Evolutionary conservation across 2,113 vertebrate genomes (phyloP), one percentile per base, ranked within the genome.

Genomic region (Pelecanus crispus): DNA sequence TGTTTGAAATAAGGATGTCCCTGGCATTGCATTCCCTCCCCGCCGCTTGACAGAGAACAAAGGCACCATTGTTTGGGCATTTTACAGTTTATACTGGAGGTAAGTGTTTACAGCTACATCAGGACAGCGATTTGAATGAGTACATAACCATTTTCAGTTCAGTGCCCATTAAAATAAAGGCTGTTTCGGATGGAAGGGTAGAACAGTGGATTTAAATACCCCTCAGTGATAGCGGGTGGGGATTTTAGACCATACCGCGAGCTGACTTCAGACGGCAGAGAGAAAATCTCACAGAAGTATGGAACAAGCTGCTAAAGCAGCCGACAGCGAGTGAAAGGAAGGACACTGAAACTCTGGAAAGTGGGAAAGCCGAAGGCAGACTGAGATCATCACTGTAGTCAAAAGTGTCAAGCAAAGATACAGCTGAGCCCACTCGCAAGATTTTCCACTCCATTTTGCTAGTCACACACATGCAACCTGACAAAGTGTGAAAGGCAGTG

Each of bases 291-390:
- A 0, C 86, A 84, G 31, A 75, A 85, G 45, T 4, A 49, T 8
- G 53, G 73, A 94, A 77, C 40, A 45, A 92, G 78, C 92, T 77
- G 89, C 94, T 92, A 77, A 94, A 91, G 90, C 59, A 11, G 45
- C 20, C 21, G 3, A 72, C 59, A 55, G 72, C 42, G 62, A 92
- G 86, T 24, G 73, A 92, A 92, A 68, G 49, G 91, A 91, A 92
- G 84, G 89, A 92, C 78, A 77, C 10, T 2, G 11, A 82, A 20
- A 70, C 78, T 89, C 65, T 0, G 10, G 68, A 38, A 96, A 89
- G 94, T 89, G 94, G 89, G 66, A 95, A 94, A 96, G 91, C 94
- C 21, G 2, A 87, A 95, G 89, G 95, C 96, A 92, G 94, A 20
- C 89, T 91, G 91, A 83, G 74, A 92, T 90, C 86, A 82, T 29